These are phyloP conservation scores for Papilio xuthus DNA, from an alignment of 1,140 invertebrate species.

Conservation along the genomic window DNA sequence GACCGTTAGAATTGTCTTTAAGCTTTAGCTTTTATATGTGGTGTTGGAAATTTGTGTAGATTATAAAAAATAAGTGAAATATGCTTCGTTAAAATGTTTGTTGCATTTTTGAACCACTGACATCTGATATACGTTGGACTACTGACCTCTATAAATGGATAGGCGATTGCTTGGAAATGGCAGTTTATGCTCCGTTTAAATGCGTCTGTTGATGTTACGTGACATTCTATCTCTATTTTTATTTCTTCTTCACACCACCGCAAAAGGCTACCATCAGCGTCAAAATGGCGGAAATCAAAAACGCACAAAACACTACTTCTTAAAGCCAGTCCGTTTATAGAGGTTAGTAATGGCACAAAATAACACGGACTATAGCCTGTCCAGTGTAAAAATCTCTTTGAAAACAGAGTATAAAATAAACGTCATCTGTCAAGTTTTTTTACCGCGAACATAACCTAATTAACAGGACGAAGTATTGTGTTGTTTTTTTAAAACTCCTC, in stretches of 20 bases:
- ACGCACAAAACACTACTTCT: no score
- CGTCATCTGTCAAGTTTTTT: slow-evolving; percentile 38
- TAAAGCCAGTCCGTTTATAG: background rate
- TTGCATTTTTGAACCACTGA: background rate
- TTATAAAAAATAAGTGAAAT: background rate
- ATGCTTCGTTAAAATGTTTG: background rate
- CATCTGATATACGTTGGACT: no score
- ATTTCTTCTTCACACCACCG: no score
- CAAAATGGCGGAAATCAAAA: background rate
- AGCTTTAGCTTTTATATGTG: background rate
- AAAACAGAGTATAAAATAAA: slow-evolving; percentile 4
- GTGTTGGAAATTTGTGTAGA: background rate
- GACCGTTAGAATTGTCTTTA: no score
- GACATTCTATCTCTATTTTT: no score
- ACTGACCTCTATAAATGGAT: no score
- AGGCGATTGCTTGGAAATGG: no score
- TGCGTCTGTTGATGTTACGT: no score
- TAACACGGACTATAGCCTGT: background rate
- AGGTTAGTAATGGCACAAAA: no score
- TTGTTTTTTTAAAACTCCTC: slow-evolving; percentile 43
- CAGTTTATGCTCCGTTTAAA: no score
- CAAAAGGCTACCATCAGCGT: no score
- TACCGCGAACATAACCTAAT: slow-evolving; percentile 39
- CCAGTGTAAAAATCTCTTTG: background rate
- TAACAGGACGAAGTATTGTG: slow-evolving; percentile 42